Evolutionary conservation across 1,140 invertebrate genomes (phyloP), one percentile per base, ranked within the genome.

Genomic region (Dendroctonus ponderosae): DNA sequence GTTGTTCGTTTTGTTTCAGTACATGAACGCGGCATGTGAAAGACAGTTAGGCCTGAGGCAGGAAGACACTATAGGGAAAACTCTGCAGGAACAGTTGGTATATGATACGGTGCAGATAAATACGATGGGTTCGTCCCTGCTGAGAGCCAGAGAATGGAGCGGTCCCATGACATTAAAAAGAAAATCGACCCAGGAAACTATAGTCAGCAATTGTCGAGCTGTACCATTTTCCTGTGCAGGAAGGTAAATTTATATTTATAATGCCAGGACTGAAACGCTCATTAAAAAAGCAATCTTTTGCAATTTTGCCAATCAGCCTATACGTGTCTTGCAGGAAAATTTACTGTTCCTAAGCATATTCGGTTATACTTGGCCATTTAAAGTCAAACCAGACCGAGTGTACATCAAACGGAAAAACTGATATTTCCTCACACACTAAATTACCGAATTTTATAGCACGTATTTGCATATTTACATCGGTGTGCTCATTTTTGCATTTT

Each of bases 61-160:
- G 68, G 86, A 89, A 6, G 93, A 96, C 73, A 82, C 94, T 48
- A 80, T 90, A 8, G 91, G 91, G 40, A 87, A 86, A 76, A 87
- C 87, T 73, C 81, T 94, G n/a, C 79, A 84, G 44, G 80, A 85
- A 54, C 80, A 83, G 68, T 64, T 79, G 40, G 81, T 82, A 70
- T 80, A 84, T 63, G 82, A 83, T 68, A 82, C 83, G 65, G 81
- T 86, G 71, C 83, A 87, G 75, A 82, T 84, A 74, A 83, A 84
- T 66, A 80, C 83, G 54, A 88, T 89, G 73, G 82, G 84, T 63
- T 82, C 83, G 52, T 85, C 88, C 62, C 80, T 93, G 41, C 83
- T 87, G 42, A 86, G 87, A 72, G 91, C 91, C 40, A 86, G 89
- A 66, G 90, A 93, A 79, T 96, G 93, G 86, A 91, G 94, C 77